Evolutionary conservation across 2,888 invertebrate species (phyloP).

Genomic region (Drosophila algonquin): DNA sequence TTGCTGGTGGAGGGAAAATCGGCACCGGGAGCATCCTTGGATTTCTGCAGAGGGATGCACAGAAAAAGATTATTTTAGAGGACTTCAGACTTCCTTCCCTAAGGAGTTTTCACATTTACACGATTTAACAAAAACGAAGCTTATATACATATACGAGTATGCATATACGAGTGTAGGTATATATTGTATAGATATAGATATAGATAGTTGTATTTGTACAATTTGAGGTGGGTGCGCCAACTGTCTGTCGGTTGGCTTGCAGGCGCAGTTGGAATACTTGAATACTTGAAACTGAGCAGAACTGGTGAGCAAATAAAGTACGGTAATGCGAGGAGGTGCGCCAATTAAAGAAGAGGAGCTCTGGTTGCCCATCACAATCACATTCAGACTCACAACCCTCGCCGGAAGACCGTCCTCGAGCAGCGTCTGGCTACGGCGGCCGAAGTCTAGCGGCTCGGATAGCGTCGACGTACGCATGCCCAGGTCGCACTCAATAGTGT

Average conservation of each 20-base stretch:
- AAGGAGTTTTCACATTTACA: slow-evolving; percentile 50
- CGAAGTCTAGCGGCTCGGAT: slow-evolving; percentile 77
- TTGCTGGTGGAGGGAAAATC: slow-evolving; percentile 72
- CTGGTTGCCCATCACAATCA: slow-evolving; percentile 36
- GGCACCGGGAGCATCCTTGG: slow-evolving; percentile 73
- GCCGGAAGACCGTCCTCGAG: slow-evolving; percentile 45
- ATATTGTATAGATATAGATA: slow-evolving; percentile 16
- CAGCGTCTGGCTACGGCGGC: slow-evolving; percentile 67
- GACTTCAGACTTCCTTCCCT: not conserved
- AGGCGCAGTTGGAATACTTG: slow-evolving; percentile 42
- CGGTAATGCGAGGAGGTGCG: slow-evolving; percentile 53
- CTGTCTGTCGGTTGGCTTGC: slow-evolving; percentile 59
- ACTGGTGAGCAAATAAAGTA: slow-evolving; percentile 53
- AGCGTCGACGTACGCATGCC: slow-evolving; percentile 76
- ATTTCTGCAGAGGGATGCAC: slow-evolving; percentile 59
- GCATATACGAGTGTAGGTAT: slow-evolving; percentile 6
- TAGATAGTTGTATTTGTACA: slow-evolving; percentile 31
- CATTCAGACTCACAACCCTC: slow-evolving; percentile 66
- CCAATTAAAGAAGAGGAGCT: slow-evolving; percentile 67
- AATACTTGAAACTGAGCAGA: slow-evolving; percentile 34
- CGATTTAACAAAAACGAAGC: slow-evolving; percentile 53
- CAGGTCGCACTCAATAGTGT: slow-evolving; percentile 68
- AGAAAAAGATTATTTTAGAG: not conserved
- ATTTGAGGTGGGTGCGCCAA: slow-evolving; percentile 59
- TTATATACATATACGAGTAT: slow-evolving; percentile 36